Base-by-base conservation (phyloP, 2,797 vertebrate genomes). In the Helostoma temminkii region DNA sequence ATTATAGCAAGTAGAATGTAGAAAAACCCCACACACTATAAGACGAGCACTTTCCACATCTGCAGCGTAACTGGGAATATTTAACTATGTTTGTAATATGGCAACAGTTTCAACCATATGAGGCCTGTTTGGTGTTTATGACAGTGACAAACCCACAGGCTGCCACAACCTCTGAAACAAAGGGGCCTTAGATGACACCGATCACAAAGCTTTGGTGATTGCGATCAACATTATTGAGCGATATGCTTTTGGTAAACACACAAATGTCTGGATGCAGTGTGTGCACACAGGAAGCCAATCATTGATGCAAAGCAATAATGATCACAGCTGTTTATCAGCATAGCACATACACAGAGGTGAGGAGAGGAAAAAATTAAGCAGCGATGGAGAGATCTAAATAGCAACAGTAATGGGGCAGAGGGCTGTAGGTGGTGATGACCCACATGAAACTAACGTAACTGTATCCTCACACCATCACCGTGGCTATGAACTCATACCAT, bases 401-500 rank as follows among this genome's bases (percentile, higher is more conserved):
- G 69, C 47, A 58, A 63, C 62, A 74, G 26, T 65, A 60, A 74
- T 47, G 19, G 45, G 46, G 24, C 15, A 61, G 41, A 42, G 36
- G 25, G 62, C 60, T 37, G 48, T 26, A 74, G 64, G 55, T 82
- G 76, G 81, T 84, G 80, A n/a, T n/a, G 32, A 62, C 66, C 70
- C 72, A 66, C 74, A 64, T 77, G 65, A 87, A 85, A 82, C 82
- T 78, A 79, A 72, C 66, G 84, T 75, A 86, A 87, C 76, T 30
- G 30, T 76, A 88, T 84, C 79, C 66, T 25, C 26, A 53, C 83
- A 57, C 55, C 76, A 80, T 60, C 59, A 79, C 60, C 15, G 16
- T 66, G 65, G 67, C 84, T 74, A 76, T 90, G 88, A 90, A 76
- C 84, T 89, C 88, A 89, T 76, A 71, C 70, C 0, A 37, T 75